Evolutionary conservation across 2,888 invertebrate genomes (phyloP), one percentile per base, ranked within the genome.

Genomic region (Acrobasis consociella): DNA sequence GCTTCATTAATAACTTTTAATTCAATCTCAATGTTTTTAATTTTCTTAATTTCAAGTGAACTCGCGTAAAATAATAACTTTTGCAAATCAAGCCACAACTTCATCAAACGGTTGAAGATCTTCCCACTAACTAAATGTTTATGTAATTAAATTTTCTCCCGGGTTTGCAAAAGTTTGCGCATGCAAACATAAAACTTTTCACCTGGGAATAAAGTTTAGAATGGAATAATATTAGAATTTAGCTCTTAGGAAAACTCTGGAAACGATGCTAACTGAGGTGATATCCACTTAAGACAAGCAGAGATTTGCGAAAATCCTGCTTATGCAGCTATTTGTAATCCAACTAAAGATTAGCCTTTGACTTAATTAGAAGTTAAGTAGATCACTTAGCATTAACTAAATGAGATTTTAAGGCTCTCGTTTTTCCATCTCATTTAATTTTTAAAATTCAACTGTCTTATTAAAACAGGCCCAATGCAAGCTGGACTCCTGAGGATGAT

Each of bases 51-150:
- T 58, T 11, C 46, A 46, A 49, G 58, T 55, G 31, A 22, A 58
- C 13, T 31, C 2, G 42, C 16, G 13, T 46, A 13, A 46, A 46
- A 46, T 53, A 13, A 52, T 31, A 55, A 55, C 39, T 55, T 55
- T 15, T 39, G 16, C 5, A 10, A 55, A 50, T 60, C 52, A 60
- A 60, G 38, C 53, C 37, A 49, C 49, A 49, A 60, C 50, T 51
- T 60, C 17, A 37, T 15, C n/a, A 53, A 52, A 46, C 46, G 61
- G 15, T 38, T 51, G 15, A 60, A 60, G 53, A 61, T 53, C 52
- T 46, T 15, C 53, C 46, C 17, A 53, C 58, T 49, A 61, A 53
- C 46, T 55, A 61, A 60, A 61, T 53, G 61, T 61, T 61, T 60
- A 52, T 61, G 16, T 61, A 53, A 61, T 53, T 53, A 53, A 61